Conservation (phyloP, 2,797 vertebrate genomes). For the Pteropus rufus region DNA sequence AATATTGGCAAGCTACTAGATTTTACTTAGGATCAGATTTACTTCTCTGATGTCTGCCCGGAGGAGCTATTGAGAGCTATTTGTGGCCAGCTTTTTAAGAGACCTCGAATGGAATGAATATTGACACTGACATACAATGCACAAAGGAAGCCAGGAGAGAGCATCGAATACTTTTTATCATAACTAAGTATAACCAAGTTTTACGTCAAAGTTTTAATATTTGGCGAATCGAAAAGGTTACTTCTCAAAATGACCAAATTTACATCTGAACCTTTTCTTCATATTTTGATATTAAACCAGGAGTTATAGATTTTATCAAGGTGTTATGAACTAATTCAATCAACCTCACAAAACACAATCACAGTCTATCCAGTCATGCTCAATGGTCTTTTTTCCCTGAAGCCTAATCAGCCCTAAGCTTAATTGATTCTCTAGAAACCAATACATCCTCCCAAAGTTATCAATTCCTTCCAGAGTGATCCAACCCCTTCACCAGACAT, state of each 20-base stretch:
- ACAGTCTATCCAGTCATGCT: not conserved
- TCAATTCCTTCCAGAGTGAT: not conserved
- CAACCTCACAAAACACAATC: not conserved
- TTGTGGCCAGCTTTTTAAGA: slow-evolving; percentile 51
- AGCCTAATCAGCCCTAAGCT: not conserved
- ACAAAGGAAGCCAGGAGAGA: not conserved
- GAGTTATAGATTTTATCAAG: not conserved
- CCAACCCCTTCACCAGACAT: not conserved
- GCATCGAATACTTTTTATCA: not conserved
- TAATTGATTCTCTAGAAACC: not conserved
- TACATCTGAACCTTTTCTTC: not conserved
- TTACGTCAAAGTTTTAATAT: slow-evolving; percentile 17
- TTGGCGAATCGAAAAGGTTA: not conserved
- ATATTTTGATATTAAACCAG: not conserved
- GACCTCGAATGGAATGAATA: slow-evolving; percentile 8
- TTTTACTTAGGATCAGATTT: slow-evolving; percentile 49
- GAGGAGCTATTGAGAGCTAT: slow-evolving; percentile 27
- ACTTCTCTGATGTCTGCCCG: slow-evolving; percentile 31
- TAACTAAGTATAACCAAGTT: not conserved
- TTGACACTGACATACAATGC: not conserved
- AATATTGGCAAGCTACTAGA: slow-evolving; percentile 45
- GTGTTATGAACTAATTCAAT: not conserved
- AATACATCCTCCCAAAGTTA: not conserved
- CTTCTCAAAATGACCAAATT: not conserved
- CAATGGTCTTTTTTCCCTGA: not conserved